Evolutionary conservation across 1,140 invertebrate genomes (phyloP), one percentile per base, ranked within the genome.

Genomic region (Panagrolaimus sp.): DNA sequence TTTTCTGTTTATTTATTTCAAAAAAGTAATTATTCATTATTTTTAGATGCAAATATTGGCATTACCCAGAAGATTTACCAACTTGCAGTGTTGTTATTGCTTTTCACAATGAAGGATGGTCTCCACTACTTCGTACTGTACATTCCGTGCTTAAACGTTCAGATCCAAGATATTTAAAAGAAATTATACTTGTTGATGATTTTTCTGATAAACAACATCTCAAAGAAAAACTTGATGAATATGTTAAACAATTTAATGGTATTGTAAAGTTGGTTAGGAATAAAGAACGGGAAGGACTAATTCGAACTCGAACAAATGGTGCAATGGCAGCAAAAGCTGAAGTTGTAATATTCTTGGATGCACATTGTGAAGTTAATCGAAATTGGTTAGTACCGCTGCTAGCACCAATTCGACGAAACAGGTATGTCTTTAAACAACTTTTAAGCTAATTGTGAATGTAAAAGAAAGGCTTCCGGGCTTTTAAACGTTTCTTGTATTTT

Each of bases 41-140:
- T 77, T 77, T 53, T 75, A 91, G 89, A 83, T 98, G 96, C 84
- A 92, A 92, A 83, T 90, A 93, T 82, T 98, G 96, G 95, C 88
- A 95, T 78, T 98, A 98, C 85, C 91, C 93, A 7, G 87, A 88
- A 75, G 86, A 90, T 69, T 86, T 98, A 73, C 93, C 95, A 0
- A 89, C 87, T 63, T 92, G 93, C 4, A 93, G 91, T 82, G 92
- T 98, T 0, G 94, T 99, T 72, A 89, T 99, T 70, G 96, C 98
- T 11, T 98, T 99, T 83, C 95, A 98, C 82, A 98, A 99, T 20
- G 93, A 98, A 85, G 95, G 94, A 1, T 96, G 91, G 87, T 91
- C 92, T 0, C 92, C 94, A 1, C 86, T 98, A 13, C 87, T 98
- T 85, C 85, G 95, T 72, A 98, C 95, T n/a, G 92, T 98, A 0